Percentiles rank a stretch among this genome's conserved stretches.
phyloP scores from a whole-genome alignment of 2,113 vertebrate species.

The Opisthocomus hoazin region DNA sequence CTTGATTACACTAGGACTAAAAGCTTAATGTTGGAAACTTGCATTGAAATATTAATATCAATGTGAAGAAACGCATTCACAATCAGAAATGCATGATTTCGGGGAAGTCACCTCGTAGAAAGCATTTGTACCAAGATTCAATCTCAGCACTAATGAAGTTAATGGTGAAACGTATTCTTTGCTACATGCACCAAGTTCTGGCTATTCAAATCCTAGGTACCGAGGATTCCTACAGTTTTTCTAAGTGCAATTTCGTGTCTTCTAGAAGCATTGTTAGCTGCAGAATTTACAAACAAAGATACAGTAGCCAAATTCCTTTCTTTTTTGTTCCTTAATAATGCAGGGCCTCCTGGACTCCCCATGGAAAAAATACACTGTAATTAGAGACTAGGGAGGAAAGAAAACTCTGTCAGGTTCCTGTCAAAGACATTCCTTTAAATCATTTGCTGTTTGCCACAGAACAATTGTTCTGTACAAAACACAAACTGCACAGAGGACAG shows the following conservation, averaged over 20 bases:
- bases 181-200: neutral
- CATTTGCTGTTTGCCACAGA: slow-evolving; percentile 5
- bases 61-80: neutral
- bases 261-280: neutral
- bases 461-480: neutral
- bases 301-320: neutral
- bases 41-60: neutral
- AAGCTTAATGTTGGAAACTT: neutral
- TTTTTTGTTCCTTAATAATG: neutral
- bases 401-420: slow-evolving; percentile 34
- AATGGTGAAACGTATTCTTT: neutral
- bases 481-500: neutral
- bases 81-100: neutral
- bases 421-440: slow-evolving; percentile 2
- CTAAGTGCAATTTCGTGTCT: neutral
- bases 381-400: neutral
- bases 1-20: neutral
- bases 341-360: neutral
- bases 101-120: neutral
- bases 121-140: neutral
- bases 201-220: neutral
- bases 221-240: neutral
- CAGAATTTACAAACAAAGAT: neutral
- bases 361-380: neutral
- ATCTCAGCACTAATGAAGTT: neutral